These are phyloP conservation scores for Istiophorus platypterus DNA, from an alignment of 2,113 vertebrate species.

Conservation along the genomic window DNA sequence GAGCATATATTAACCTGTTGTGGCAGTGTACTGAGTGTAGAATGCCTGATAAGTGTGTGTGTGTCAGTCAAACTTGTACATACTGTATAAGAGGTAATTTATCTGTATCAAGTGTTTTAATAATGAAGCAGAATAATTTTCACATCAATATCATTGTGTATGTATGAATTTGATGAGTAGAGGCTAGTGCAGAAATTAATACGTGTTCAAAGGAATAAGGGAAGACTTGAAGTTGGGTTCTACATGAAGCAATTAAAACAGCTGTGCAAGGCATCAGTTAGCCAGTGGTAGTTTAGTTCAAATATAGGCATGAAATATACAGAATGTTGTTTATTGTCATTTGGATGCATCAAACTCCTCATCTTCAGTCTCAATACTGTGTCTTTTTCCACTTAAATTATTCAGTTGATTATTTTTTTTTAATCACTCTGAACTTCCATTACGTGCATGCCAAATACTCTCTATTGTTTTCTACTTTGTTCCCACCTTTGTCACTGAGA, in stretches of 20 bases:
- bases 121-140: conserved; percentile 1
- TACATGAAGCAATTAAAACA: conserved; percentile 5
- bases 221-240: neutral
- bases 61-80: neutral
- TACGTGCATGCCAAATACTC: conserved; percentile 33
- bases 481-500: conserved; percentile 21
- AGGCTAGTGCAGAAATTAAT: no score
- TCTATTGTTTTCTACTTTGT: conserved; percentile 33
- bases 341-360: neutral
- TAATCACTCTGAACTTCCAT: conserved; percentile 46
- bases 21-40: neutral
- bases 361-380: neutral
- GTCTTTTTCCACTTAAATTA: conserved; percentile 12
- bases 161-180: neutral
- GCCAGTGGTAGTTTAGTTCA: neutral
- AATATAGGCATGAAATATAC: neutral
- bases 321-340: conserved; percentile 27
- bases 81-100: neutral
- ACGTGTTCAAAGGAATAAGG: neutral
- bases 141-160: neutral
- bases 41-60: neutral
- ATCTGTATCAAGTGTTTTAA: neutral
- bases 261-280: neutral
- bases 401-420: conserved; percentile 37
- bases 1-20: conserved; percentile 3